Evolutionary conservation across 2,888 invertebrate species (phyloP), one percentile per base, ranked within the genome.

Genomic region (Synanthedon vespiformis): DNA sequence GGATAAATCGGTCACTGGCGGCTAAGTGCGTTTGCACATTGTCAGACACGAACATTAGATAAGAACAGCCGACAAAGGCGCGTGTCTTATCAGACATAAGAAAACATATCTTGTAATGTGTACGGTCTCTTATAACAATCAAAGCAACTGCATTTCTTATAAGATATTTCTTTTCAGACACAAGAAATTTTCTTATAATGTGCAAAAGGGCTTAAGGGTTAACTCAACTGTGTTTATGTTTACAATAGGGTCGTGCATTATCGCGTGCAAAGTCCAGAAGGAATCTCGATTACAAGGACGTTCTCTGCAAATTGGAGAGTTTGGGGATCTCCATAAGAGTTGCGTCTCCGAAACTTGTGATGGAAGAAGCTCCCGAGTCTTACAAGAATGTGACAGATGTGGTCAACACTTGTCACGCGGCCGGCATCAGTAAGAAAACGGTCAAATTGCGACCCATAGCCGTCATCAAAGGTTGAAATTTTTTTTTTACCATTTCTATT

Each of bases 311-410:
- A 72, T 80, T 99, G 56, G 92, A 96, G 59, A 87, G 90, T 51
- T 90, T 92, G 85, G 97, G 97, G 34, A 98, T 98, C 64, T 94
- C 97, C 2, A 99, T 99, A 60, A 90, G 99, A 70, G 97, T 99
- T 0, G 99, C 99, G 8, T 99, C 99, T 11, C 99, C 99, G 0
- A 99, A 99, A 82, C 86, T 99, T 55, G 98, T 99, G 1, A 99
- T 99, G 99, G 99, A 99, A 86, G 99, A 99, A 88, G 97, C 99
- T 4, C 99, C 99, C 0, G 98, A 99, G 72, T 99, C 99, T 0
- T 99, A 99, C 80, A 99, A 99, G 85, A 97, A 99, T 88, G 99
- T 99, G 0, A 99, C 98, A 0, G 99, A 99, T 88, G 99, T 99
- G 8, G 99, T 99, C 0, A 92, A 99, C 76, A 99, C 99, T 3